phyloP scores from a whole-genome alignment of 1,140 invertebrate species.

The Magallana gigas region DNA sequence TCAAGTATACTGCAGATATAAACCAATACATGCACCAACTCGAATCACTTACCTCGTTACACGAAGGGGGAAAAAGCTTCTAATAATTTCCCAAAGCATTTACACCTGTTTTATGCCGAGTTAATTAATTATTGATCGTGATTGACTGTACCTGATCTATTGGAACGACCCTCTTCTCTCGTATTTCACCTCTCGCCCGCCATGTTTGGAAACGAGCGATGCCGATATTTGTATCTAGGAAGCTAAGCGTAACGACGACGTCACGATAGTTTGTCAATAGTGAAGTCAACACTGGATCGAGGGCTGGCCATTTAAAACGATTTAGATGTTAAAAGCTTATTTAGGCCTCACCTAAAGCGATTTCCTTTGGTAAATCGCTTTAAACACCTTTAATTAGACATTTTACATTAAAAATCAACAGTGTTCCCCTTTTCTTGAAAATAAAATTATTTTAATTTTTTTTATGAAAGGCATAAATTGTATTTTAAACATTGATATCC shows the following conservation, averaged over 20 bases:
- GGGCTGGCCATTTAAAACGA: neutral
- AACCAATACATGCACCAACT: neutral
- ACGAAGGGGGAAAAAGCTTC: neutral
- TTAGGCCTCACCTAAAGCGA: too few relatives aligned
- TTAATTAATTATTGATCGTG: neutral
- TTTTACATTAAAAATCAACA: too few relatives aligned
- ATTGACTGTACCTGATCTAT: neutral
- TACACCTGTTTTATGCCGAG: neutral
- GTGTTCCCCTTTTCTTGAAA: too few relatives aligned
- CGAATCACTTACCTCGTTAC: neutral
- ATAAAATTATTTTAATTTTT: too few relatives aligned
- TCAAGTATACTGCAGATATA: neutral
- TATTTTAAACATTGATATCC: too few relatives aligned
- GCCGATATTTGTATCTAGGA: conserved; percentile 34
- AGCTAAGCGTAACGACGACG: conserved; percentile 22
- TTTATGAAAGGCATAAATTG: too few relatives aligned
- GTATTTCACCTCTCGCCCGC: conserved; percentile 24
- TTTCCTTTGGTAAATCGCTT: too few relatives aligned
- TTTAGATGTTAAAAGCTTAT: neutral
- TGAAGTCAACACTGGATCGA: neutral
- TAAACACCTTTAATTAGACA: too few relatives aligned
- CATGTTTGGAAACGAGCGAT: conserved; percentile 23
- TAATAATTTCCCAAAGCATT: neutral
- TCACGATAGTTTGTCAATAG: conserved; percentile 18
- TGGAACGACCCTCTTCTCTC: neutral